A percentile compares a stretch with the other conserved stretches of the same genome.
phyloP scores from a whole-genome alignment of 2,113 vertebrate species.

The Forbesichthys papilliferus region DNA sequence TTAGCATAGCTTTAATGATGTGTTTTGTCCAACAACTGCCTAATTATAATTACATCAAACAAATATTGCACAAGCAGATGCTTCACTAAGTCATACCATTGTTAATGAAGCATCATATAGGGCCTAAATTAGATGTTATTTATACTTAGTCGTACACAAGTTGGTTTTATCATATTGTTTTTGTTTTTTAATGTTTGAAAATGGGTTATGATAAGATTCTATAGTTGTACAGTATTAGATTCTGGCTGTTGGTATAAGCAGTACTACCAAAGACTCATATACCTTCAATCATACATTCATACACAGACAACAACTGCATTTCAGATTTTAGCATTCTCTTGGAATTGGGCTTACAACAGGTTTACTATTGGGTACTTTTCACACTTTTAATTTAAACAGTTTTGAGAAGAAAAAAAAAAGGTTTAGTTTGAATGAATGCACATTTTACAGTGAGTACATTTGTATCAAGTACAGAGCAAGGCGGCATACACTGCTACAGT shows the following conservation, averaged over 20 bases:
- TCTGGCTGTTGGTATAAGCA: slow-evolving; percentile 21
- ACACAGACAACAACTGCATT: background rate
- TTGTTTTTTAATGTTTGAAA: too few species aligned
- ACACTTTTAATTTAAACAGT: too few species aligned
- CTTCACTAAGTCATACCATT: slow-evolving; percentile 32
- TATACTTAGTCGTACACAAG: background rate
- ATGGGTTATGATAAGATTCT: background rate
- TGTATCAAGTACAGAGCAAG: too few species aligned
- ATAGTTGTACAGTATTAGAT: slow-evolving; percentile 27
- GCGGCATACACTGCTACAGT: too few species aligned
- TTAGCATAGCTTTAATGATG: slow-evolving; percentile 7
- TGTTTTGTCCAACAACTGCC: slow-evolving; percentile 10
- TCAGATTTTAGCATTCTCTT: too few species aligned
- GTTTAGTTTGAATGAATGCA: too few species aligned
- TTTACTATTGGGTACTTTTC: too few species aligned
- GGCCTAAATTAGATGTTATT: slow-evolving; percentile 5
- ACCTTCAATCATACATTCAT: slow-evolving; percentile 3
- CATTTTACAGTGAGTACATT: too few species aligned
- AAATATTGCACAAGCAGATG: slow-evolving; percentile 34
- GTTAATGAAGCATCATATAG: slow-evolving; percentile 22
- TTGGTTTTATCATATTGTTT: background rate
- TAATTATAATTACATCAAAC: slow-evolving; percentile 17
- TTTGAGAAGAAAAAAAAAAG: too few species aligned
- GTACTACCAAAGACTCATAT: slow-evolving; percentile 30
- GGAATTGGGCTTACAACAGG: too few species aligned